Evolutionary conservation across 2,797 vertebrate species (phyloP), one percentile per base, ranked within the genome.

Genomic region (Trichosurus vulpecula): DNA sequence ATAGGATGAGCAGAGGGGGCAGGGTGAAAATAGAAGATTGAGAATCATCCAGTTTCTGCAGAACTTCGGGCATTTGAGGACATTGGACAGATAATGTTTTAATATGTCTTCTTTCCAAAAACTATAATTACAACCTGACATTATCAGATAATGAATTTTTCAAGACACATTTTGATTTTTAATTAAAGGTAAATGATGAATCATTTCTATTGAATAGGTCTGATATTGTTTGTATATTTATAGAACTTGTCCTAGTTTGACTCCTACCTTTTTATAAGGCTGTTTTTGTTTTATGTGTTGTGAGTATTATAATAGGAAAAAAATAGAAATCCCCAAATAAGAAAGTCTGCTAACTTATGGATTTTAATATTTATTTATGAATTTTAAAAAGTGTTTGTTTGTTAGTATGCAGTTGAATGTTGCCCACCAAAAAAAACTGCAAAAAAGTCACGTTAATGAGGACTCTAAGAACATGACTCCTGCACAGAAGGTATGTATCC

Each of bases 401-500:
- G 61, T 92, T 96, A 98, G 98, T 31, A 29, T 2, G 96, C 97
- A 27, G 52, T 91, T 93, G 89, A 95, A 61, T 87, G 92, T 57
- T 91, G 41, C 93, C 90, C 95, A 92, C 96, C 52, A 61, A 57
- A 90, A 25, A 81, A 81, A 35, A n/a, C 22, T 94, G 30, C 92
- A 90, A 61, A 92, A 66, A 91, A 97, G 58, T 19, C 90, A 74
- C 47, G 29, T 54, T 55, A 52, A 54, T 16, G 96, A 98, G 93
- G 96, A 97, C 12, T 54, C 74, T 47, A 29, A 0, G 90, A 97
- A 95, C 93, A 96, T 89, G 90, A 97, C 8, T 30, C 25, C 52
- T 19, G 5, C 4, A 0, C 0, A 53, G 90, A 97, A 96, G 94
- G 98, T 99, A 98, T 93, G 98, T 95, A 92, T 96, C 30, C 25